Evolutionary conservation across 2,113 vertebrate genomes (phyloP).

Genomic region (Psophia crepitans): DNA sequence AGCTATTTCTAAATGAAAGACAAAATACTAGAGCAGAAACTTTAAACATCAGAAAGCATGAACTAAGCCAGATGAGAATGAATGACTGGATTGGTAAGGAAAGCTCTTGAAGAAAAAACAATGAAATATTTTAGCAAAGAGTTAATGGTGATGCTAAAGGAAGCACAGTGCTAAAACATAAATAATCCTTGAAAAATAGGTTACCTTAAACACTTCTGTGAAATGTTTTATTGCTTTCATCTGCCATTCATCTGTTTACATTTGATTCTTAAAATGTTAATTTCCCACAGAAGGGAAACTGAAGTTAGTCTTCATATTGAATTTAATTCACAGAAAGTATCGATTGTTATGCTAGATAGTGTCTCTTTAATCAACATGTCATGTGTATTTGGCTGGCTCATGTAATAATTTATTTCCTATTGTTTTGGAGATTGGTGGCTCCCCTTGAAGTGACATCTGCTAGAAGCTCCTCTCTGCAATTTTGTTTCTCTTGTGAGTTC

Average conservation of each 20-base stretch:
- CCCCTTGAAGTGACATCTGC: conserved; percentile 18
- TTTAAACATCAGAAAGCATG: background rate
- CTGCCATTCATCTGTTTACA: background rate
- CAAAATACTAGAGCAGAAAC: background rate
- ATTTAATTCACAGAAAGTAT: background rate
- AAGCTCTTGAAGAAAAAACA: background rate
- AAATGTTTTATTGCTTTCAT: background rate
- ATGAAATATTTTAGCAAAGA: background rate
- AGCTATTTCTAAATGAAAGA: background rate
- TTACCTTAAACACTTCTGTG: background rate
- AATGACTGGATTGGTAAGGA: background rate
- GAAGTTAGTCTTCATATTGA: background rate
- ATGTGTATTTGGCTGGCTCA: background rate
- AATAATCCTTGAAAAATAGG: background rate
- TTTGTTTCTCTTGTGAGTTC: background rate
- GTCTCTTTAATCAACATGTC: background rate
- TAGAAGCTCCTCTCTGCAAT: background rate
- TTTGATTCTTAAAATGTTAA: background rate
- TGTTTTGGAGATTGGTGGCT: background rate
- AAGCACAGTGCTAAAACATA: background rate
- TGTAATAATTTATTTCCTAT: conserved; percentile 4
- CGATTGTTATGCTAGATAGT: background rate
- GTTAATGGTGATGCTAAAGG: background rate
- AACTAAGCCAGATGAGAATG: background rate
- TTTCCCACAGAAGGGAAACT: background rate